Base-by-base conservation (phyloP, 2,797 vertebrate species). In the Mormyrops attenuatus region DNA sequence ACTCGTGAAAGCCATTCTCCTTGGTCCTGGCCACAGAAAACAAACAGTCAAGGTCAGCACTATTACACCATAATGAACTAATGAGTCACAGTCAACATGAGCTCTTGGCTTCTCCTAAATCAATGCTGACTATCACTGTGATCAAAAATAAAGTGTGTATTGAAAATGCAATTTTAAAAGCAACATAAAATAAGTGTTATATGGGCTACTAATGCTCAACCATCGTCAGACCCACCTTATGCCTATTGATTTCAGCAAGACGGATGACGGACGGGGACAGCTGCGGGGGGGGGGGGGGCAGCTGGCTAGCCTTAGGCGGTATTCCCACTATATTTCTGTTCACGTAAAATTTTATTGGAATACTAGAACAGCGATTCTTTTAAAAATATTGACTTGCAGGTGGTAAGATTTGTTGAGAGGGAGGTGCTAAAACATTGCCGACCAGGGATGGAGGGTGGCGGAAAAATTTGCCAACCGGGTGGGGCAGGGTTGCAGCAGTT, bases 1-100 rank as follows among this genome's bases (percentile, higher is more conserved):
- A 97, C 90, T 99, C 98, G 0, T 96, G 96, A 93, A 99, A 99
- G 87, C 95, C 96, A 57, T 95, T 97, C 90, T 99, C 98, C 92
- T 99, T 97, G 30, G 90, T 91, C 92, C 96, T 96, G 91, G 49
- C 30, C 80, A 77, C 22, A 53, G 34, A 50, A 84, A 20, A 55
- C 22, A 53, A 17, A 49, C n/a, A 22, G 13, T 13, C 47, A 26
- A 22, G 15, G 9, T 52, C 49, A 8, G 44, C 47, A 26, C 84
- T 53, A 57, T 49, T 53, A 34, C 17, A 87, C 26, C 26, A 34
- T 26, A 38, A 50, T 57, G 50, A 53, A 87, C 15, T 50, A 87
- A 26, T 8, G 44, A 85, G 20, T 85, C 41, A 50, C 6, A 50
- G 82, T 22, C 20, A 49, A n/a, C 22, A 50, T 22, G 20, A 49